A percentile compares a stretch with the other conserved stretches of the same genome.
These are phyloP conservation scores for Todiramphus chloris DNA, from an alignment of 2,113 vertebrate species.

Conservation along the genomic window DNA sequence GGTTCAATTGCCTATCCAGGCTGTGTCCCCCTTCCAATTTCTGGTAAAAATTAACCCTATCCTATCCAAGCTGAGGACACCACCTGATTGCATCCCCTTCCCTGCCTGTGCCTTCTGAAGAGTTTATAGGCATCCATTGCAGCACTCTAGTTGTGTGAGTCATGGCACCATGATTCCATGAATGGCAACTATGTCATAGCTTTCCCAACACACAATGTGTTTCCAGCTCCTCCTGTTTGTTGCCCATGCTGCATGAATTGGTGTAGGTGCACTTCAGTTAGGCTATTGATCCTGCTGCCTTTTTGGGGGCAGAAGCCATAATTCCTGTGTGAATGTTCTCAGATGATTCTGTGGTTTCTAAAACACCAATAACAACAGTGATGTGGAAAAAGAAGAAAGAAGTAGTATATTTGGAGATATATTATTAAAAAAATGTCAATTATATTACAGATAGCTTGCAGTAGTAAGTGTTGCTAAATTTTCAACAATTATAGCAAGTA, in stretches of 20 bases:
- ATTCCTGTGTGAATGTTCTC: accelerated
- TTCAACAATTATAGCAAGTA: neutral
- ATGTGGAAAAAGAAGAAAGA: neutral
- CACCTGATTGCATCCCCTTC: neutral
- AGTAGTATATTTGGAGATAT: neutral
- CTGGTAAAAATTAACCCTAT: neutral
- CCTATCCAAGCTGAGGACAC: too few relatives aligned
- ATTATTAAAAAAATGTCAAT: neutral
- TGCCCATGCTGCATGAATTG: too few relatives aligned
- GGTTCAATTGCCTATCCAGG: too few relatives aligned
- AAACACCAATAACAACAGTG: neutral
- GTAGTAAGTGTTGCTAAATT: neutral
- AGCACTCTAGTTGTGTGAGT: neutral
- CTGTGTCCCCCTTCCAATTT: too few relatives aligned
- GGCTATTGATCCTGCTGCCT: neutral
- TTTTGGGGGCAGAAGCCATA: neutral
- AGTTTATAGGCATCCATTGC: neutral
- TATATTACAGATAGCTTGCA: neutral
- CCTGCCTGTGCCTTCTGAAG: neutral
- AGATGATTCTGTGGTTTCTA: neutral
- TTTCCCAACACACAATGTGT: neutral
- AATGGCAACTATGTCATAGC: neutral
- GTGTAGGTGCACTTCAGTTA: neutral
- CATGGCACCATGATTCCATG: neutral
- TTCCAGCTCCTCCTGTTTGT: neutral